Evolutionary conservation across 2,888 invertebrate species (phyloP).

Genomic region (Psylliodes chrysocephalus): DNA sequence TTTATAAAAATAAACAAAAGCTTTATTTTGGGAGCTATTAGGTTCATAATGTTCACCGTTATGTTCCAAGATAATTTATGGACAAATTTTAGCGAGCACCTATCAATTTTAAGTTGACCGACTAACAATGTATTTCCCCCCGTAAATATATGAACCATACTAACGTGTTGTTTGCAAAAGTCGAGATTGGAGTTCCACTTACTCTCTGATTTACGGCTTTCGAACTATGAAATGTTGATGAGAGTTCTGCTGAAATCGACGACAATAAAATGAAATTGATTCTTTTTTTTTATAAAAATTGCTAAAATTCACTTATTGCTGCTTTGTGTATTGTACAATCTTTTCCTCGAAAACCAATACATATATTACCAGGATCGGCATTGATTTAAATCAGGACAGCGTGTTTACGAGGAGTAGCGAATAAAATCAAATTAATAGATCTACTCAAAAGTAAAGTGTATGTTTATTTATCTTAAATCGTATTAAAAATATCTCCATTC

Average conservation of each 20-base stretch:
- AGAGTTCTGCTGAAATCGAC: slow-evolving; percentile 63
- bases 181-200: slow-evolving; percentile 45
- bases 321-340: slow-evolving; percentile 46
- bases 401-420: no score
- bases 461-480: no score
- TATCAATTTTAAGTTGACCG: no score
- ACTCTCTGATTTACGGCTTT: slow-evolving; percentile 61
- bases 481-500: no score
- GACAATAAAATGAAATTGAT: slow-evolving; percentile 63
- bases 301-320: slow-evolving; percentile 43
- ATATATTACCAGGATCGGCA: slow-evolving; percentile 42
- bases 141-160: slow-evolving; percentile 23
- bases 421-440: no score
- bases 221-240: slow-evolving; percentile 65
- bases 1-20: no score
- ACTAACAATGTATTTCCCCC: slow-evolving; percentile 21
- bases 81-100: no score
- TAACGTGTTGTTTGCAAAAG: slow-evolving; percentile 22
- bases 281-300: slow-evolving; percentile 58
- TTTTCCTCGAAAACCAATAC: slow-evolving; percentile 41
- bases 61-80: no score
- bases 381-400: not conserved
- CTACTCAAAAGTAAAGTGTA: no score
- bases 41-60: no score
- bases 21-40: no score